These are phyloP conservation scores for Chloroceryle inda DNA, from an alignment of 2,797 vertebrate species.

Conservation along the genomic window DNA sequence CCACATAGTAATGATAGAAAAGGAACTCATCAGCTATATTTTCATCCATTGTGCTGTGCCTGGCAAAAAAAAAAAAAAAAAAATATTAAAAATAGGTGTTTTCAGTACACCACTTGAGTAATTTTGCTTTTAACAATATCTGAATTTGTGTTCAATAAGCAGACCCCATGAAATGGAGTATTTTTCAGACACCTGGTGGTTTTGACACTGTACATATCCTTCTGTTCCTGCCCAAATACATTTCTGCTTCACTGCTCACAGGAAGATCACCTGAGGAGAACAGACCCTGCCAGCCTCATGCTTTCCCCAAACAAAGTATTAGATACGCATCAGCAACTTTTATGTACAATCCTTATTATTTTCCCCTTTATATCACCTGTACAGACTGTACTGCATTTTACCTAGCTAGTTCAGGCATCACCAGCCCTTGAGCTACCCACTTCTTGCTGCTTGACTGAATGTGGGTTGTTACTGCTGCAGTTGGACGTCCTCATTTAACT, in stretches of 20 bases:
- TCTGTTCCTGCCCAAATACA: neutral
- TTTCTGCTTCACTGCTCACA: neutral
- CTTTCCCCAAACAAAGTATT: neutral
- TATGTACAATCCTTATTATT: neutral
- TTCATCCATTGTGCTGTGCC: neutral
- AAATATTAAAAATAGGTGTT: too few species aligned
- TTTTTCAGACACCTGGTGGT: neutral
- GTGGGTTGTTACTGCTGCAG: neutral
- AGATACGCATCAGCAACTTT: neutral
- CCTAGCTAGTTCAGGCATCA: neutral
- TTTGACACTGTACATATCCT: neutral
- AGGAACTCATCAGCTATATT: neutral
- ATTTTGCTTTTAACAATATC: slow-evolving; percentile 6
- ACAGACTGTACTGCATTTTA: neutral
- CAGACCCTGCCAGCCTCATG: neutral
- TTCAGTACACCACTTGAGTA: neutral
- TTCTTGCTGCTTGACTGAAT: neutral
- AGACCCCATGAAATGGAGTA: neutral
- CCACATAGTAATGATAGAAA: neutral
- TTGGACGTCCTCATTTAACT: neutral
- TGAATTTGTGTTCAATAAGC: neutral
- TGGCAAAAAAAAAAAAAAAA: neutral
- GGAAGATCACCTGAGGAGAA: slow-evolving; percentile 31
- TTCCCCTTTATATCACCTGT: neutral
- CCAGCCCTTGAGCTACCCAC: neutral